Percentiles rank a stretch among this genome's conserved stretches.
Evolutionary conservation across 2,113 vertebrate species (phyloP).

Genomic region (Tyrannus savana): DNA sequence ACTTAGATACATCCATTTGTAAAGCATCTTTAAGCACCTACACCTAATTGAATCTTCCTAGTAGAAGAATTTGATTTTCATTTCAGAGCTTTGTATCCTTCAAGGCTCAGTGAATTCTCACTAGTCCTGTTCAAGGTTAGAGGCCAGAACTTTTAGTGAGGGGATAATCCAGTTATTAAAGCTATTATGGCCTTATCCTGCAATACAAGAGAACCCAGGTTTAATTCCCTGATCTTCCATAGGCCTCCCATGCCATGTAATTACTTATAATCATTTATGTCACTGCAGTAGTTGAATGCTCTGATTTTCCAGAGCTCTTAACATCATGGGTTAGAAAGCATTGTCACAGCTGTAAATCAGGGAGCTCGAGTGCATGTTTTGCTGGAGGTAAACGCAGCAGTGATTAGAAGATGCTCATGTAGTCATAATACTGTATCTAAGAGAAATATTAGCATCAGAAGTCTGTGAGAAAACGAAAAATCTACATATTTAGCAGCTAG

Average conservation of each 20-base stretch:
- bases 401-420: background rate
- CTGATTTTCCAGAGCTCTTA: background rate
- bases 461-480: background rate
- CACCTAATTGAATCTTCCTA: background rate
- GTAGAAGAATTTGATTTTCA: background rate
- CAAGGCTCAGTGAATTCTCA: background rate
- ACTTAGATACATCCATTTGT: background rate
- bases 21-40: background rate
- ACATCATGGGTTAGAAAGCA: background rate
- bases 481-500: background rate
- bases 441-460: background rate
- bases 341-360: background rate
- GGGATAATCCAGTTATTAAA: slow-evolving; percentile 20
- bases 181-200: background rate
- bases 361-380: background rate
- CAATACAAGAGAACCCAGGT: background rate
- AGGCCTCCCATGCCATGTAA: background rate
- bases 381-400: background rate
- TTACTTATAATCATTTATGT: background rate
- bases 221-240: background rate
- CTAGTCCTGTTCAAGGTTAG: background rate
- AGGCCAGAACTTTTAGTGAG: background rate
- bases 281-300: background rate
- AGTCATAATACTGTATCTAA: background rate
- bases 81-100: background rate